Evolutionary conservation across 2,797 vertebrate species (phyloP).

Genomic region (Darevskia nairensis): DNA sequence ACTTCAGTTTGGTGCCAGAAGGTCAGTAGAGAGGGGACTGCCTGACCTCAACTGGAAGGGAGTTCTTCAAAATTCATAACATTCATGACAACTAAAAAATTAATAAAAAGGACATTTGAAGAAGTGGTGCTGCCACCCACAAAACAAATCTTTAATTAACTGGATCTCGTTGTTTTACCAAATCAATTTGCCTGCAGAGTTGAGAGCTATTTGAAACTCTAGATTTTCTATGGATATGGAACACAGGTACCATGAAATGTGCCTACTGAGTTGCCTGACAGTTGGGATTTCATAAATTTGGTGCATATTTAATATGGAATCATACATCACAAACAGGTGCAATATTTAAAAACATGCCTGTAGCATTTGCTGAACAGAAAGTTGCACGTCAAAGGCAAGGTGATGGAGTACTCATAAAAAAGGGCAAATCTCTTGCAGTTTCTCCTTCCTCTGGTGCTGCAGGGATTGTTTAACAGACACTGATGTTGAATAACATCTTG

Average conservation of each 20-base stretch:
- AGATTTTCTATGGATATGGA: neutral
- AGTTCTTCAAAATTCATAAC: neutral
- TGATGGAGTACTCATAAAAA: slow-evolving; percentile 43
- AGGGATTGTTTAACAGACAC: slow-evolving; percentile 41
- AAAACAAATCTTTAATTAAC: slow-evolving; percentile 4
- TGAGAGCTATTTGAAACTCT: neutral
- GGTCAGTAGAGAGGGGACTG: too few species aligned
- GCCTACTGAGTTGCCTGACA: neutral
- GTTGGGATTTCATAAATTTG: neutral
- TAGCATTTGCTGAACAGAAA: slow-evolving; percentile 38
- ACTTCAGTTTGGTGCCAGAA: too few species aligned
- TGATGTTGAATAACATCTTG: slow-evolving; percentile 52
- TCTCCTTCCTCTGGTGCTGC: slow-evolving; percentile 31
- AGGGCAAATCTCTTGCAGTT: slow-evolving; percentile 28
- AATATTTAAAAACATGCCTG: neutral
- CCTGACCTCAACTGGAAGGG: too few species aligned
- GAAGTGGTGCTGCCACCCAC: neutral
- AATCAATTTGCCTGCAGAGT: slow-evolving; percentile 3
- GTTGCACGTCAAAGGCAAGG: slow-evolving; percentile 40
- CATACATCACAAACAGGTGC: neutral
- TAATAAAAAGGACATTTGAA: neutral
- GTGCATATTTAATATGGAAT: neutral
- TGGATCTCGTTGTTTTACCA: neutral
- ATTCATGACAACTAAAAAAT: neutral
- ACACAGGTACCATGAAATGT: neutral